Evolutionary conservation across 2,797 vertebrate species (phyloP).

Genomic region (Ambastaia sidthimunki): DNA sequence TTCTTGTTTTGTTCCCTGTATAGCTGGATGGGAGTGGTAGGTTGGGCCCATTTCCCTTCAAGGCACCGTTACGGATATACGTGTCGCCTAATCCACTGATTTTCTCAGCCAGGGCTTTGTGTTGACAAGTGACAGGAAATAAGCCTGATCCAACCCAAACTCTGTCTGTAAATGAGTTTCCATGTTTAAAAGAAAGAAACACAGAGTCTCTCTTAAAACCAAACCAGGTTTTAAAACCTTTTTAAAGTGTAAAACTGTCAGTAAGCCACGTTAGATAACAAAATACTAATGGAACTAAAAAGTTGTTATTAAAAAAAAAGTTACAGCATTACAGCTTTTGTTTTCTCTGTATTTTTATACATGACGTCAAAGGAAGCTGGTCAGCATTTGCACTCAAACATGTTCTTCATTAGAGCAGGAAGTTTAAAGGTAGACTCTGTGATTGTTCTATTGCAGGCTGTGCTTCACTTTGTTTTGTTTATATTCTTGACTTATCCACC

Average conservation of each 20-base stretch:
- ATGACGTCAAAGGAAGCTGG: slow-evolving; percentile 1
- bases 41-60: slow-evolving; percentile 13
- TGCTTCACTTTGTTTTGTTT: slow-evolving; percentile 37
- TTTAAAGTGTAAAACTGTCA: neutral
- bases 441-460: slow-evolving; percentile 19
- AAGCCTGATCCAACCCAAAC: slow-evolving; percentile 54
- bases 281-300: neutral
- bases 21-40: slow-evolving; percentile 30
- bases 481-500: slow-evolving; percentile 39
- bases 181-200: slow-evolving; percentile 25
- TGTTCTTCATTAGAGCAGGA: slow-evolving; percentile 23
- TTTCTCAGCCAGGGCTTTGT: slow-evolving; percentile 48
- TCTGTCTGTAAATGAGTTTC: slow-evolving; percentile 36
- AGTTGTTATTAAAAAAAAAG: neutral
- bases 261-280: neutral
- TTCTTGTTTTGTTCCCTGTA: slow-evolving; percentile 42
- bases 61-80: slow-evolving; percentile 41
- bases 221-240: neutral
- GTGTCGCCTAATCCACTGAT: slow-evolving; percentile 33
- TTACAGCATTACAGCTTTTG: neutral
- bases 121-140: slow-evolving; percentile 58
- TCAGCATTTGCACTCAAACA: slow-evolving; percentile 20
- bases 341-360: slow-evolving; percentile 7
- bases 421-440: slow-evolving; percentile 36
- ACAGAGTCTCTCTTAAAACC: slow-evolving; percentile 18